These are phyloP conservation scores for Perca schrenkii DNA, from an alignment of 2,113 vertebrate species.

Conservation along the genomic window DNA sequence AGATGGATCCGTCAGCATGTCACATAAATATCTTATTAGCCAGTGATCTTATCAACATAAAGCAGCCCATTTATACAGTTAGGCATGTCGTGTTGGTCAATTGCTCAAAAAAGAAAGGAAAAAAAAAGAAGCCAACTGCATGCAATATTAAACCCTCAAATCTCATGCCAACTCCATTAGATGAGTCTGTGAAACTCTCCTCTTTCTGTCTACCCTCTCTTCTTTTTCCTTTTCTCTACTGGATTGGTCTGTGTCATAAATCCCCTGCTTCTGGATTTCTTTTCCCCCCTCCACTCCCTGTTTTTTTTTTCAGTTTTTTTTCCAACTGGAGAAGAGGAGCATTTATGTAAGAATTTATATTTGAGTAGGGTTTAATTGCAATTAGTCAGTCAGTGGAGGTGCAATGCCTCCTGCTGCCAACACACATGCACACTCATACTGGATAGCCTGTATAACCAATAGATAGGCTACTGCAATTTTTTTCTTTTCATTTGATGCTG, in stretches of 20 bases:
- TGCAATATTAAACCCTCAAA: slow-evolving; percentile 84
- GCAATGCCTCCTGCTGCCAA: slow-evolving; percentile 24
- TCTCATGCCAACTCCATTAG: slow-evolving; percentile 84
- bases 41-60: slow-evolving; percentile 96
- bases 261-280: slow-evolving; percentile 11
- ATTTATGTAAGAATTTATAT: slow-evolving; percentile 35
- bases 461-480: background rate
- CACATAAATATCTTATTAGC: slow-evolving; percentile 98
- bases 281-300: background rate
- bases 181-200: slow-evolving; percentile 77
- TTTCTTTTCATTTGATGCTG: no score
- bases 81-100: slow-evolving; percentile 89
- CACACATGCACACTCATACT: background rate
- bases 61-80: slow-evolving; percentile 93
- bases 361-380: slow-evolving; percentile 38
- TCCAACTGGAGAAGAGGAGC: slow-evolving; percentile 24
- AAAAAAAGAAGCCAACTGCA: slow-evolving; percentile 79
- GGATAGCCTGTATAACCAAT: background rate
- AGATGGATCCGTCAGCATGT: slow-evolving; percentile 90
- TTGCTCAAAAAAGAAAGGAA: slow-evolving; percentile 84
- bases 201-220: slow-evolving; percentile 36
- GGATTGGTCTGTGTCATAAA: slow-evolving; percentile 55
- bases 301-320: slow-evolving; percentile 6
- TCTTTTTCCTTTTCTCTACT: slow-evolving; percentile 34
- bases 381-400: slow-evolving; percentile 27